Evolutionary conservation across 2,797 vertebrate species (phyloP).

Genomic region (Oryzias sinensis): DNA sequence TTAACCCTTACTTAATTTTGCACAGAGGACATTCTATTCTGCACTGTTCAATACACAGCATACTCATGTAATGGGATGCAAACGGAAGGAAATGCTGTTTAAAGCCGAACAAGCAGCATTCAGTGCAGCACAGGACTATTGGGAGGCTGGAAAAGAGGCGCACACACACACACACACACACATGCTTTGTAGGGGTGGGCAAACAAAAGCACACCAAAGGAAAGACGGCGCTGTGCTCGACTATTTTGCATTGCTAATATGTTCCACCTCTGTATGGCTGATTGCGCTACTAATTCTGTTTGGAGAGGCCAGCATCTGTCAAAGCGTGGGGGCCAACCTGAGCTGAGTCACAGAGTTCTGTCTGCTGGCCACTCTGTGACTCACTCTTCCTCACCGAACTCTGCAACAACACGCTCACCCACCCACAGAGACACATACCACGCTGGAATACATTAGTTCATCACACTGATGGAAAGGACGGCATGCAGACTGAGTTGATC

Average conservation of each 20-base stretch:
- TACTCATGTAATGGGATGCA: too few species aligned
- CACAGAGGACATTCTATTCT: too few species aligned
- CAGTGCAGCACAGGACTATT: not conserved
- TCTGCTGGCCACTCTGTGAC: slow-evolving; percentile 45
- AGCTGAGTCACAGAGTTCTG: slow-evolving; percentile 56
- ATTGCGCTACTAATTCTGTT: slow-evolving; percentile 48
- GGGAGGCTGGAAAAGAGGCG: too few species aligned
- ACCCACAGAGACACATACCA: slow-evolving; percentile 33
- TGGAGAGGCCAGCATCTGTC: slow-evolving; percentile 44
- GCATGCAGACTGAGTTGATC: slow-evolving; percentile 19
- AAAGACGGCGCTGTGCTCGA: slow-evolving; percentile 4
- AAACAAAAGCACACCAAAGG: slow-evolving; percentile 6
- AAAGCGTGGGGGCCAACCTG: slow-evolving; percentile 34
- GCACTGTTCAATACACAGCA: too few species aligned
- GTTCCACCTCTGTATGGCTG: slow-evolving; percentile 44
- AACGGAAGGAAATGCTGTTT: not conserved
- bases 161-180: not conserved
- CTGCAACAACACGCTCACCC: slow-evolving; percentile 32
- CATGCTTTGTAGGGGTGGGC: slow-evolving; percentile 8
- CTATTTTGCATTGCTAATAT: slow-evolving; percentile 49
- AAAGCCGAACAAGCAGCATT: not conserved
- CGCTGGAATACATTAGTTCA: slow-evolving; percentile 32
- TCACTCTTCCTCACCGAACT: slow-evolving; percentile 46
- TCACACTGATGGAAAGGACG: slow-evolving; percentile 20
- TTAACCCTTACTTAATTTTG: too few species aligned